Evolutionary conservation across 1,140 invertebrate genomes (phyloP).

Genomic region (Drosophila paulistorum): DNA sequence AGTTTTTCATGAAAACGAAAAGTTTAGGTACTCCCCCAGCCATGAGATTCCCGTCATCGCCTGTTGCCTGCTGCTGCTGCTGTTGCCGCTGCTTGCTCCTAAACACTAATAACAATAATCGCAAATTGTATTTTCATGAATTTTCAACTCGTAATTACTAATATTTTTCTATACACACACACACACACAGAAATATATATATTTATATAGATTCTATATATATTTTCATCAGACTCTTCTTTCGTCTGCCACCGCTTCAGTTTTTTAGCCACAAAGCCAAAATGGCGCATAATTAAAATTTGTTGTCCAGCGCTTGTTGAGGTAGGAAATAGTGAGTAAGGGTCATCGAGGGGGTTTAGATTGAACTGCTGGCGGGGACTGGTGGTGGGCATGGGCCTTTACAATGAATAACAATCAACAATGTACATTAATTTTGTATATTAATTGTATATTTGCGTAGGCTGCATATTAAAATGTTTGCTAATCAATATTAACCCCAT

Average conservation of each 20-base stretch:
- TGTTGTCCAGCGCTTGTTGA: slow-evolving; percentile 40
- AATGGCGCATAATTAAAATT: slow-evolving; percentile 77
- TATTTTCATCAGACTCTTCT: slow-evolving; percentile 12
- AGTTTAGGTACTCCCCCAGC: slow-evolving; percentile 37
- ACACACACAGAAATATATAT: slow-evolving; percentile 30
- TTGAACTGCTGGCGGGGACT: not conserved
- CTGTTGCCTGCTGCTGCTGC: slow-evolving; percentile 31
- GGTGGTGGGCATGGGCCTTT: slow-evolving; percentile 3
- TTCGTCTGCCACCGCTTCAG: not conserved
- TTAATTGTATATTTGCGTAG: slow-evolving; percentile 75
- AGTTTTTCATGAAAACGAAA: slow-evolving; percentile 67
- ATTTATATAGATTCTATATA: slow-evolving; percentile 48
- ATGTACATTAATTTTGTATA: slow-evolving; percentile 79
- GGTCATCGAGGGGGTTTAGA: not conserved
- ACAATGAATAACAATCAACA: slow-evolving; percentile 81
- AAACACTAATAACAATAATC: slow-evolving; percentile 81
- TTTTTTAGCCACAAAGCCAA: slow-evolving; percentile 28
- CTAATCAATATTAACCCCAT: slow-evolving; percentile 69
- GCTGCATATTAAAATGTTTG: slow-evolving; percentile 69
- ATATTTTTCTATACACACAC: slow-evolving; percentile 56
- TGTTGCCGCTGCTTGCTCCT: slow-evolving; percentile 48
- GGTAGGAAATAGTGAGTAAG: not conserved
- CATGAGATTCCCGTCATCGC: slow-evolving; percentile 20
- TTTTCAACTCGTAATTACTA: slow-evolving; percentile 79
- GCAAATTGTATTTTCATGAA: slow-evolving; percentile 81